Percentiles rank a stretch among this genome's conserved stretches.
Evolutionary conservation across 2,797 vertebrate species (phyloP).

Genomic region (Spondyliosoma cantharus): DNA sequence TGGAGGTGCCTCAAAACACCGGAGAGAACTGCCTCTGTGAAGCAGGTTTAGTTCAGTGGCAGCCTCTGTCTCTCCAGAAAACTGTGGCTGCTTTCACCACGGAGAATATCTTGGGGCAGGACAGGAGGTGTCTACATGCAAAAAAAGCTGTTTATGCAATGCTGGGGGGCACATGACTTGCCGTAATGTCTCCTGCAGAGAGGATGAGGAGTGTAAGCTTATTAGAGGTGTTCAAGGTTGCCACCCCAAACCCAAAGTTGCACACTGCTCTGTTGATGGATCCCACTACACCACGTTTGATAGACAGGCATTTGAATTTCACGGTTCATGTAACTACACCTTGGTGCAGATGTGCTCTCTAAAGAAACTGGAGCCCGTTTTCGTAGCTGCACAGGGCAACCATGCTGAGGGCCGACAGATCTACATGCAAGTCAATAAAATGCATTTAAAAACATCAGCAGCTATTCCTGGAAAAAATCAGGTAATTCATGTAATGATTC

Average conservation of each 20-base stretch:
- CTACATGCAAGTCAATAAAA: slow-evolving; percentile 51
- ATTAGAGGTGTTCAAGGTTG: slow-evolving; percentile 77
- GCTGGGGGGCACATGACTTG: slow-evolving; percentile 58
- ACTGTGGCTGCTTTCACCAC: slow-evolving; percentile 73
- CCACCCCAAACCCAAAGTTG: slow-evolving; percentile 56
- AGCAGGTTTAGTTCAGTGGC: slow-evolving; percentile 71
- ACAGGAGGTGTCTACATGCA: slow-evolving; percentile 77
- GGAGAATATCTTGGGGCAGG: slow-evolving; percentile 64
- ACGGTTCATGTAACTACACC: slow-evolving; percentile 71
- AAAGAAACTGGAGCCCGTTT: slow-evolving; percentile 49
- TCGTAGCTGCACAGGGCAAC: slow-evolving; percentile 43
- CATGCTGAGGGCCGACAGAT: slow-evolving; percentile 15
- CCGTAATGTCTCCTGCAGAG: slow-evolving; percentile 55
- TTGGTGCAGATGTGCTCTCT: slow-evolving; percentile 47
- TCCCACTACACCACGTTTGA: slow-evolving; percentile 69
- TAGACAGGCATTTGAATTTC: slow-evolving; percentile 66
- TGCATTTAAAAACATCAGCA: slow-evolving; percentile 34
- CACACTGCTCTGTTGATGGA: slow-evolving; percentile 61
- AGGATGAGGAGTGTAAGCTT: slow-evolving; percentile 64
- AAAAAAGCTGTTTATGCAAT: slow-evolving; percentile 75
- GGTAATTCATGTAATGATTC: slow-evolving; percentile 41
- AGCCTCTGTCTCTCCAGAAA: slow-evolving; percentile 62
- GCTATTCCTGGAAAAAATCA: slow-evolving; percentile 48
- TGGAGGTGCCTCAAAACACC: slow-evolving; percentile 48
- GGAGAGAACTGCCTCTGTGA: slow-evolving; percentile 82